Evolutionary conservation across 1,140 invertebrate genomes (phyloP), one percentile per base, ranked within the genome.

Genomic region (Helicoverpa armigera): DNA sequence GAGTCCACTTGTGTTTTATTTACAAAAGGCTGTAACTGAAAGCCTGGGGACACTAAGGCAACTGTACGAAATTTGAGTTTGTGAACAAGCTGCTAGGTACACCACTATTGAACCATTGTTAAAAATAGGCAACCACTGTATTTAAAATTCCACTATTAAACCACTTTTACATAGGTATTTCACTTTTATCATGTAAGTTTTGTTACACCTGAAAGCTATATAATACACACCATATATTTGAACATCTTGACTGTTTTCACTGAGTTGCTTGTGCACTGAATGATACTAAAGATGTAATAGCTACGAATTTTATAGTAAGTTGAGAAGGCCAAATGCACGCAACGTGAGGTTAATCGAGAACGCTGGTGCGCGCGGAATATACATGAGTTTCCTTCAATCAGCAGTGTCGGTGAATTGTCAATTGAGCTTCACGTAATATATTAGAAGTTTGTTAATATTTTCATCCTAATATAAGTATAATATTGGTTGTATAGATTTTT

Each of bases 301-400:
- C 53, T 74, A 63, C 35, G 58, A 85, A 83, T 54, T 90, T 86
- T 88, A 90, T 88, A 90, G 83, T 85, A 77, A 76, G 23, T 65
- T 69, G 58, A 54, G 88, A 88, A 90, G 87, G 88, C 79, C 86
- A 69, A 78, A 48, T n/a, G 53, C 54, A 48, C 60, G 79, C 82
- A 80, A 65, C 73, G 81, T 77, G 78, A 84, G 58, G 65, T 69
- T 70, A 18, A 51, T 60, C n/a, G 16, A 50, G 18, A 43, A 11
- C 43, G 18, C 5, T 9, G 16, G 12, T 54, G 50, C 12, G 50
- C 13, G 4, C 50, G n/a, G 69, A 51, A 72, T 72, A 72, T n/a
- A n/a, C 12, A 72, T 54, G 23, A 72, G 12, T 72, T 72, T 54
- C 67, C 18, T 51, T 29, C 35, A 18, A 48, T 29, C 43, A 35